These are phyloP conservation scores for Montipora efflorescens DNA, from an alignment of 64 coral and sea anemone genomes.

Conservation along the genomic window DNA sequence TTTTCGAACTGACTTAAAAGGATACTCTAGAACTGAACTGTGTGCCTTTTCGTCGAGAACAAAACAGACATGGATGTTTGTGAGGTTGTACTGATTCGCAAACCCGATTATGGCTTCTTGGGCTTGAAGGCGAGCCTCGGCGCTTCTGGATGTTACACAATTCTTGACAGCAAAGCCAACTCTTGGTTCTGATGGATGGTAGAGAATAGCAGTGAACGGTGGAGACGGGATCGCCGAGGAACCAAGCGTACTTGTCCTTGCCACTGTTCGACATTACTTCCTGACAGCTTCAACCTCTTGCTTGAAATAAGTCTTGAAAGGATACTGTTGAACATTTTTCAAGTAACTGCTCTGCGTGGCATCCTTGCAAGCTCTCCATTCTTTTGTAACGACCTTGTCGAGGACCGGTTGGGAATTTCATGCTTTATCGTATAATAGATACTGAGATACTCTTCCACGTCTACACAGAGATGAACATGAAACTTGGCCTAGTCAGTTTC, in stretches of 20 bases:
- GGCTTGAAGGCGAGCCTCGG: slow-evolving; percentile 30
- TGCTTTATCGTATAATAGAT: slow-evolving; percentile 25
- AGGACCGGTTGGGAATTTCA: slow-evolving; percentile 65
- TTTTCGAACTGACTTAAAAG: not conserved
- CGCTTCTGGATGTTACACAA: not conserved
- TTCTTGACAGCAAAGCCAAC: slow-evolving; percentile 74
- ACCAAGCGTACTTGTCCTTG: not conserved
- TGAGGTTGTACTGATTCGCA: slow-evolving; percentile 51
- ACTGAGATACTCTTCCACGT: slow-evolving; percentile 64
- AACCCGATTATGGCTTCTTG: slow-evolving; percentile 64
- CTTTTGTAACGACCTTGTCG: slow-evolving; percentile 53
- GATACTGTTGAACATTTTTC: slow-evolving; percentile 73
- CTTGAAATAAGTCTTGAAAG: slow-evolving; percentile 73
- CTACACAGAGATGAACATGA: slow-evolving; percentile 79
- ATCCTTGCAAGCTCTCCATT: slow-evolving; percentile 69
- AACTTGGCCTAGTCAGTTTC: slow-evolving; percentile 47
- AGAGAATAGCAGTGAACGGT: slow-evolving; percentile 26
- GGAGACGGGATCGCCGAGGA: not conserved
- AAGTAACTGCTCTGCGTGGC: slow-evolving; percentile 15
- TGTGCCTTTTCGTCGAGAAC: slow-evolving; percentile 25
- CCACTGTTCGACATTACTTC: not conserved
- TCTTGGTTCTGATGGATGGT: slow-evolving; percentile 76
- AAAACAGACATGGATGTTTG: slow-evolving; percentile 72
- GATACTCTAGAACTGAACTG: not conserved
- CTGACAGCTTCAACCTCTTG: slow-evolving; percentile 40